phyloP scores from a whole-genome alignment of 92 coral and sea anemone genomes.

The Bergia puertoricense region DNA sequence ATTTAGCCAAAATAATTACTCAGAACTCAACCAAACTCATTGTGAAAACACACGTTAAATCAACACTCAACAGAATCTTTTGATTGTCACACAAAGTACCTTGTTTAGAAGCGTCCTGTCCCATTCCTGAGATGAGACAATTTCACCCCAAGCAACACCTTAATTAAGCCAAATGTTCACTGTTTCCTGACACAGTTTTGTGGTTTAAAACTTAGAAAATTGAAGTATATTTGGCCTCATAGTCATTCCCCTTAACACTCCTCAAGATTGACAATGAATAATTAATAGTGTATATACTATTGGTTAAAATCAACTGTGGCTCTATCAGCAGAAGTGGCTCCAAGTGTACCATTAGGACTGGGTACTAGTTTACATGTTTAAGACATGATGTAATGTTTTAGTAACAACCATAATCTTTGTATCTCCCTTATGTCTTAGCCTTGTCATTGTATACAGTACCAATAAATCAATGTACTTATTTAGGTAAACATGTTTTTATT shows the following conservation, averaged over 20 bases:
- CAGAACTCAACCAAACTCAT: conserved; percentile 34
- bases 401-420: not conserved
- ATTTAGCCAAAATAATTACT: conserved; percentile 51
- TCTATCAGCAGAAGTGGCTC: not conserved
- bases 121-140: conserved; percentile 64
- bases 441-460: not conserved
- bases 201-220: conserved; percentile 8
- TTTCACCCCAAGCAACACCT: not conserved
- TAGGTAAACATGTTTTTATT: conserved; percentile 21
- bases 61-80: conserved; percentile 29
- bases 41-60: conserved; percentile 29
- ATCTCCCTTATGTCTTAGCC: not conserved
- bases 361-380: conserved; percentile 67
- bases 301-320: not conserved
- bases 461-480: not conserved
- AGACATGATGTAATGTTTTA: conserved; percentile 38
- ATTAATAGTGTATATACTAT: conserved; percentile 27
- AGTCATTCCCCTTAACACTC: conserved; percentile 10
- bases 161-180: not conserved
- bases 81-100: conserved; percentile 53
- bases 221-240: conserved; percentile 13
- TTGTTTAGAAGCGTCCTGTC: conserved; percentile 88
- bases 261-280: conserved; percentile 24
- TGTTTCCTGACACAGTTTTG: not conserved
- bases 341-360: conserved; percentile 40